Percentiles rank a stretch among this genome's conserved stretches.
These are phyloP conservation scores for Agrochola lota DNA, from an alignment of 2,888 invertebrate genomes.

Conservation along the genomic window DNA sequence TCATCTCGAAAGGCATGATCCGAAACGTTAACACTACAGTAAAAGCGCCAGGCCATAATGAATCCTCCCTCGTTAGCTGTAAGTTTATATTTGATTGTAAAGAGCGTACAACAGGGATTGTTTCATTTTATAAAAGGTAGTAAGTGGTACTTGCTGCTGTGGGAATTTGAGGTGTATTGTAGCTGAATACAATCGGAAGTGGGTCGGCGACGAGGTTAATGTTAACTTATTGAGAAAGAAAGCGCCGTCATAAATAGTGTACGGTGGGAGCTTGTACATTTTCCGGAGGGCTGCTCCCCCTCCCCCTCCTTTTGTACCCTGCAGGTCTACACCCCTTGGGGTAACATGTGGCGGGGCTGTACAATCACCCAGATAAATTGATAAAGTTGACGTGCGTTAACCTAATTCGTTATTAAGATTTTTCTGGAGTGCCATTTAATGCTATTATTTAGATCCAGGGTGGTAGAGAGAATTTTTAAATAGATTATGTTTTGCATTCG, in stretches of 20 bases:
- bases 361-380: slow-evolving; percentile 75
- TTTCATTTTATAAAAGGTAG: slow-evolving; percentile 57
- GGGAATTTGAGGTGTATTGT: slow-evolving; percentile 69
- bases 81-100: slow-evolving; percentile 74
- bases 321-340: slow-evolving; percentile 39
- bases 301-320: neutral
- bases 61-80: slow-evolving; percentile 69
- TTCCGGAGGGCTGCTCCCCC: slow-evolving; percentile 63
- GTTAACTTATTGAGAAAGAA: slow-evolving; percentile 75
- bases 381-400: slow-evolving; percentile 73
- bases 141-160: slow-evolving; percentile 62
- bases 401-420: slow-evolving; percentile 66
- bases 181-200: slow-evolving; percentile 64
- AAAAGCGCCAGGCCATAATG: slow-evolving; percentile 73
- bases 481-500: slow-evolving; percentile 12
- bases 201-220: slow-evolving; percentile 65
- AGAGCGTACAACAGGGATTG: slow-evolving; percentile 46
- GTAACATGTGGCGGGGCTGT: slow-evolving; percentile 70
- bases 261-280: slow-evolving; percentile 75
- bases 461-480: slow-evolving; percentile 3
- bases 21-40: slow-evolving; percentile 72
- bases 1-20: slow-evolving; percentile 69
- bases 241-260: slow-evolving; percentile 74
- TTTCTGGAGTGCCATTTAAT: slow-evolving; percentile 43
- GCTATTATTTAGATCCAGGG: slow-evolving; percentile 29